Evolutionary conservation across 2,888 invertebrate genomes (phyloP), one percentile per base, ranked within the genome.

Genomic region (Dryobotodes eremita): DNA sequence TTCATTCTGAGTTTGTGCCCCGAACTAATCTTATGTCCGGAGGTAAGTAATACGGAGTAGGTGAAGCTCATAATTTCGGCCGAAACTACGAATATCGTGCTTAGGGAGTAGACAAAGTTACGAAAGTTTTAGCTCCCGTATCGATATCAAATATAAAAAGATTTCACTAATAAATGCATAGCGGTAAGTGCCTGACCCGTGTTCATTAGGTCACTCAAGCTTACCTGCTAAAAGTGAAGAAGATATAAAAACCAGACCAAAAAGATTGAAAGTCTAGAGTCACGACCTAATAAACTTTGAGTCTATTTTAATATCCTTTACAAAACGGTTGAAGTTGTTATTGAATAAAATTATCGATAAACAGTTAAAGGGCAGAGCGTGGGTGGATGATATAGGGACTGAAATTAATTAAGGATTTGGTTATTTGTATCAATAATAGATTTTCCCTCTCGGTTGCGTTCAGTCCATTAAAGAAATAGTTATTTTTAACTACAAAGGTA

Each of bases 401-500:
- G n/a, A n/a, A n/a, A n/a, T n/a, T n/a, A n/a, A n/a, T n/a, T n/a
- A n/a, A n/a, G n/a, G n/a, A n/a, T n/a, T n/a, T n/a, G n/a, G n/a
- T n/a, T n/a, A n/a, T n/a, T n/a, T n/a, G n/a, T n/a, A n/a, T n/a
- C n/a, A n/a, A n/a, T n/a, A 57, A 64, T 69, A 5, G 5, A 2
- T 64, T 65, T 75, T 36, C 59, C 26, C 42, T 42, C 59, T 55
- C 26, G 3, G 31, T 74, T 68, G 55, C 20, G 17, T 64, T 31
- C 46, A 68, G 57, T 48, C 26, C 55, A 77, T 78, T 69, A 46
- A 74, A 69, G 7, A 83, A 79, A 66, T 53, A 61, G 70, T 73
- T 87, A 86, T 87, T 81, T 78, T 78, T 86, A 78, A 78, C 82
- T 46, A 74, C 73, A 87, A 78, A 74, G 71, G 42, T 20, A 66